Evolutionary conservation across 1,140 invertebrate species (phyloP).

Genomic region (Drosophila bifasciata): DNA sequence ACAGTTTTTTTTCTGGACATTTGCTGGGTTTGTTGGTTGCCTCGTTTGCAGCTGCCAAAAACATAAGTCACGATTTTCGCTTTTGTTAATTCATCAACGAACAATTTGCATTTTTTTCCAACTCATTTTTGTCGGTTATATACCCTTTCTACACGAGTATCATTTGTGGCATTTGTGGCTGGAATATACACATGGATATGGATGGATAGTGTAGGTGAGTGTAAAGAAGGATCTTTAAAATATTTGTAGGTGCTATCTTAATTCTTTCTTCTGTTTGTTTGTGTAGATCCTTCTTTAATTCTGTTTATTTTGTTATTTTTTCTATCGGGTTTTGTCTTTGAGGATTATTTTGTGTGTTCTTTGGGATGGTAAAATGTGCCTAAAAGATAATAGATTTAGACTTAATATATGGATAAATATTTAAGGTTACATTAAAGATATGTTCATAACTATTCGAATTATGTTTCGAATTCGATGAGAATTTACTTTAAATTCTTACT

Average conservation of each 20-base stretch:
- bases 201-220: no score
- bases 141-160: constrained; percentile 21
- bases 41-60: constrained; percentile 79
- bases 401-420: no score
- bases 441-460: no score
- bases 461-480: no score
- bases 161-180: no score
- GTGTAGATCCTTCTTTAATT: not conserved
- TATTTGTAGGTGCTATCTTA: constrained; percentile 7
- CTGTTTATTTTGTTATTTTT: not conserved
- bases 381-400: no score
- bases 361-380: not conserved
- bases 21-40: constrained; percentile 26
- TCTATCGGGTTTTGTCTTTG: not conserved
- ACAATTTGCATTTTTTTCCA: constrained; percentile 81
- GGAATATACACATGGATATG: no score
- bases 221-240: no score
- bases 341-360: not conserved
- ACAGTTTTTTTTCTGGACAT: constrained; percentile 47
- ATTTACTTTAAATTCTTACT: not conserved
- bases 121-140: constrained; percentile 43
- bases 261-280: not conserved
- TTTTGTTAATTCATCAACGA: constrained; percentile 83
- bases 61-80: constrained; percentile 83
- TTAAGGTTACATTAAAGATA: no score